phyloP scores from a whole-genome alignment of 2,113 vertebrate genomes.

The Addax nasomaculatus region DNA sequence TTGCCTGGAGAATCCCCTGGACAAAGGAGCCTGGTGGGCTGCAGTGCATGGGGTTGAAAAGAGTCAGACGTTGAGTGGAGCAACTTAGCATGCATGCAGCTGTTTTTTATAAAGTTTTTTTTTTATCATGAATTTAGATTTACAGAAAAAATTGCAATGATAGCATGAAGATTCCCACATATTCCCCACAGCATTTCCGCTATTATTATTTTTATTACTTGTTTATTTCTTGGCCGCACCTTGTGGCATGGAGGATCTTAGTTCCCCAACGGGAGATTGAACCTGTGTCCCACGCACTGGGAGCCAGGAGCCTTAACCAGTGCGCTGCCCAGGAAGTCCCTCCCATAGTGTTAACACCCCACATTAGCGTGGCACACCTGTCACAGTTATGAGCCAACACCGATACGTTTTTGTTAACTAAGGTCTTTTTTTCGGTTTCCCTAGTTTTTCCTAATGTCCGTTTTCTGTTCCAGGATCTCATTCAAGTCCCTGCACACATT shows the following conservation, averaged over 20 bases:
- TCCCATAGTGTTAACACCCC: not conserved
- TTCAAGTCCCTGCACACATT: not conserved
- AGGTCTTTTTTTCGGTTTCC: not conserved
- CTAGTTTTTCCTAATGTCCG: not conserved
- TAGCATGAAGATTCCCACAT: not conserved
- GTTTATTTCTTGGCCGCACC: not conserved
- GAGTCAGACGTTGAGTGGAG: not conserved
- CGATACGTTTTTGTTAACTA: not conserved
- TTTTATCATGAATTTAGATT: not conserved
- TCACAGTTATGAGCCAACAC: not conserved
- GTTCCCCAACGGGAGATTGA: not conserved
- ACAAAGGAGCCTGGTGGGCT: not conserved
- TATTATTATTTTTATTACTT: not conserved
- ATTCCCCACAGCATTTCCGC: not conserved
- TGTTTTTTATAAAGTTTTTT: not conserved
- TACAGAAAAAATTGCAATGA: not conserved
- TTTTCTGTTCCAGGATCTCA: not conserved
- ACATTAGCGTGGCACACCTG: not conserved
- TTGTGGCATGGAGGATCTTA: not conserved
- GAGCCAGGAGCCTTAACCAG: not conserved
- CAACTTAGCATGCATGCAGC: not conserved
- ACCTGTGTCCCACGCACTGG: not conserved
- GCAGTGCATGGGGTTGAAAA: not conserved
- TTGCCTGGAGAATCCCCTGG: not conserved
- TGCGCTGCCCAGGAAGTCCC: not conserved